Percentiles rank a stretch among this genome's conserved stretches.
phyloP scores from a whole-genome alignment of 2,797 vertebrate genomes.

The Aratinga solstitialis region DNA sequence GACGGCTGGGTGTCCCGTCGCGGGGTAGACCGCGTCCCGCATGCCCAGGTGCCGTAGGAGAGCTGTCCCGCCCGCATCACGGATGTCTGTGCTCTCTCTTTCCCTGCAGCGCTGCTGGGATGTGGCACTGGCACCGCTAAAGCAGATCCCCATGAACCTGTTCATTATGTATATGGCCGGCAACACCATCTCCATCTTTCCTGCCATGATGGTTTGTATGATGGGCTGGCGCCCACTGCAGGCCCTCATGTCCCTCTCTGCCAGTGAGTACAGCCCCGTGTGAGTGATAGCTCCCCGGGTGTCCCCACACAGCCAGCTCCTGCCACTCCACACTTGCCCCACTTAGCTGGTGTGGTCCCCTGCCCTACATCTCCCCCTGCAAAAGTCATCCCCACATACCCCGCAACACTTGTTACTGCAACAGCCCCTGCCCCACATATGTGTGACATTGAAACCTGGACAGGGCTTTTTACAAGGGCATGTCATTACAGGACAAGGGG shows the following conservation, averaged over 20 bases:
- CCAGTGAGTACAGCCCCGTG: slow-evolving; percentile 82
- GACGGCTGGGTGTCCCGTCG: background rate
- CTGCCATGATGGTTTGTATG: slow-evolving; percentile 99
- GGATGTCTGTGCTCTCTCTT: background rate
- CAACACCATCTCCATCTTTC: slow-evolving; percentile 98
- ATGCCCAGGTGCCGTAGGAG: background rate
- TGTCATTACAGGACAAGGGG: background rate
- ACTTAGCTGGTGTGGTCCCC: rapidly evolving
- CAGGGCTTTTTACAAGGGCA: background rate
- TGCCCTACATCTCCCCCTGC: background rate
- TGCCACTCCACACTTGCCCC: rapidly evolving
- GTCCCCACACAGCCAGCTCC: no score
- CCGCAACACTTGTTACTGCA: no score
- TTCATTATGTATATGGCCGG: slow-evolving; percentile 99
- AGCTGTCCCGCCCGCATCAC: rapidly evolving
- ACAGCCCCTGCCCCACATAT: rapidly evolving
- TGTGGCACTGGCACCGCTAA: slow-evolving; percentile 92
- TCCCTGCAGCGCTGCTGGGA: slow-evolving; percentile 92
- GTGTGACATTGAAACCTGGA: background rate
- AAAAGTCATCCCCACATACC: no score
- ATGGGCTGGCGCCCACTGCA: slow-evolving; percentile 98
- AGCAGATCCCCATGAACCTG: slow-evolving; percentile 98
- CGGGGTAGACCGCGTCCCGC: no score
- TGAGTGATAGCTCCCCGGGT: rapidly evolving
- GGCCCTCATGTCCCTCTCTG: slow-evolving; percentile 95